Base-by-base conservation (phyloP, 1,140 invertebrate species). In the Pogonus chalceus region DNA sequence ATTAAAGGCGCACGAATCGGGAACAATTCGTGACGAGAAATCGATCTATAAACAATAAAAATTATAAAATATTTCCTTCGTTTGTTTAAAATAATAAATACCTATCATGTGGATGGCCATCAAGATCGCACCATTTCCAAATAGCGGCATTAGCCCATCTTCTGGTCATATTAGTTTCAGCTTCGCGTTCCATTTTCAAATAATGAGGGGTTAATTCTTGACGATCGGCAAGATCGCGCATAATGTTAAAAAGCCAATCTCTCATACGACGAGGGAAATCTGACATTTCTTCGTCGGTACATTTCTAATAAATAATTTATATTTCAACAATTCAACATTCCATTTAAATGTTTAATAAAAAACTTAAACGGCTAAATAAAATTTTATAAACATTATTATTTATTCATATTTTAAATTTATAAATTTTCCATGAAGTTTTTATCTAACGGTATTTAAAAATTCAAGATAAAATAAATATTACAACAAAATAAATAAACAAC, bases 111-210 rank as follows among this genome's bases (percentile, higher is more conserved):
- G 89, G 87, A 69, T 91, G 80, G 16, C 83, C 85, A 69, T 96
- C 92, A 43, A 96, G 76, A 68, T 96, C 92, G 66, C 92, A 96
- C 87, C 92, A 96, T 68, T 96, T 96, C 93, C 93, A 96, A 52
- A 96, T 84, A 26, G 92, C 92, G 12, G 92, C 91, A 67, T 92
- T 92, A 2, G 85, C 79, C 88, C 91, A 94, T 60, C 87, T 79
- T 24, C 85, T 75, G 0, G 85, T 87, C 60, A 87, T 77, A 65
- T 91, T 90, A 9, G 78, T 81, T 74, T 95, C 91, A 18, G 91
- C 90, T 72, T 93, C 89, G 48, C 82, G 76, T 74, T 95, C 87
- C 84, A 95, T 84, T 69, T 84, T 77, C 65, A 89, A 74, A 65
- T 88, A 94, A 65, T 92, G 80, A 3, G 84, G 79, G n/a, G 85